phyloP scores from a whole-genome alignment of 1,140 invertebrate genomes.

The Microplitis mediator region DNA sequence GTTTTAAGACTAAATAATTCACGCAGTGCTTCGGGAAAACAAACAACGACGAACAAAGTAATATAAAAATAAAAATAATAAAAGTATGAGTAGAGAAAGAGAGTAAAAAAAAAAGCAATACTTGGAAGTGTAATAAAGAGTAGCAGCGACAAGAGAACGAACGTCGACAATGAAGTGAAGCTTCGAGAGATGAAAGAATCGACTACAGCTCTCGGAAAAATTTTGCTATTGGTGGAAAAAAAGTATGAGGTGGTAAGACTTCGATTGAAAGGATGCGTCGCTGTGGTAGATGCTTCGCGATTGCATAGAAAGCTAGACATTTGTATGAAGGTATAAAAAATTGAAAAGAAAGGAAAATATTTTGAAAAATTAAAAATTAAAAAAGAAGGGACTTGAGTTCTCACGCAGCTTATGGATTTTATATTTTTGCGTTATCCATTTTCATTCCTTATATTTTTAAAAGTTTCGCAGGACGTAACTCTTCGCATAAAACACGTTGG shows the following conservation, averaged over 20 bases:
- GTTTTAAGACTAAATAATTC: not conserved
- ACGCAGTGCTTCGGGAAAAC: not conserved
- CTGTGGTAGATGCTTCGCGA: no score
- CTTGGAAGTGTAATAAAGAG: slow-evolving; percentile 13
- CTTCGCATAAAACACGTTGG: slow-evolving; percentile 44
- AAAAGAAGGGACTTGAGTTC: not conserved
- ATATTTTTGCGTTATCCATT: slow-evolving; percentile 14
- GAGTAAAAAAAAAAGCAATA: slow-evolving; percentile 8
- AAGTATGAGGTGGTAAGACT: not conserved
- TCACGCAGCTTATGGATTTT: slow-evolving; percentile 44
- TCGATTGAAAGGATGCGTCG: not conserved
- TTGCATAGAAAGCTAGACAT: no score
- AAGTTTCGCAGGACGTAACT: slow-evolving; percentile 37
- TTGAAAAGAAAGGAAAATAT: no score
- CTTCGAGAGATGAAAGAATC: slow-evolving; percentile 22
- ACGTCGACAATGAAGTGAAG: slow-evolving; percentile 26
- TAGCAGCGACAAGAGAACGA: not conserved
- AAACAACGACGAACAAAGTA: not conserved
- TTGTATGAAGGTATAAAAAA: no score
- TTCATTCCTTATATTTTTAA: slow-evolving; percentile 38
- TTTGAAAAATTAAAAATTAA: no score
- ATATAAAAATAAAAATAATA: slow-evolving; percentile 12
- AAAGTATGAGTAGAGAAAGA: slow-evolving; percentile 14
- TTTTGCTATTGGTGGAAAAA: not conserved
- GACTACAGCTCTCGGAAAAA: not conserved